Evolutionary conservation across 2,888 invertebrate species (phyloP).

Genomic region (Agrochola macilenta): DNA sequence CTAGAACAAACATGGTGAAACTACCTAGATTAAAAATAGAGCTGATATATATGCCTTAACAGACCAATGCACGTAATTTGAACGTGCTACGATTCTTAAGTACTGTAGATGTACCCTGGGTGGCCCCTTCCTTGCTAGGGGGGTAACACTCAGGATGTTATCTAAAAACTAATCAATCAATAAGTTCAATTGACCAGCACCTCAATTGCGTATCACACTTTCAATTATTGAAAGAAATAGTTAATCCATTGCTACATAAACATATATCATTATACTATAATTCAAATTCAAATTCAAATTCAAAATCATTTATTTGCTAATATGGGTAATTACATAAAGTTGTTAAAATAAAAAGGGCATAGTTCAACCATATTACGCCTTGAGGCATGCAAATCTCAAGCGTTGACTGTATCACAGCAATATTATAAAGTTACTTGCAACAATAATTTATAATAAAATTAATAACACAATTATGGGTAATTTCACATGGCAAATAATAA

Average conservation of each 20-base stretch:
- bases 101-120: background rate
- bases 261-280: too few species aligned
- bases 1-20: constrained; percentile 22
- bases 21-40: constrained; percentile 35
- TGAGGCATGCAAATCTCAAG: too few species aligned
- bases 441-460: too few species aligned
- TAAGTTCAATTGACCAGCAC: background rate
- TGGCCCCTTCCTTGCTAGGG: background rate
- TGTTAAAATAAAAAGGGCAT: too few species aligned
- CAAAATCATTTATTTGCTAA: too few species aligned
- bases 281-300: too few species aligned
- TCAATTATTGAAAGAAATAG: background rate
- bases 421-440: too few species aligned
- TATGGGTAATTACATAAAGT: too few species aligned
- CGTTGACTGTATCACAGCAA: too few species aligned
- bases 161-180: background rate
- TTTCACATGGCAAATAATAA: too few species aligned
- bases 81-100: background rate
- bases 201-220: background rate
- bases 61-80: background rate
- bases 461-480: too few species aligned
- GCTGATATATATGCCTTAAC: background rate
- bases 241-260: background rate
- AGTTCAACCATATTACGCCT: too few species aligned
- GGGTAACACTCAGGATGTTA: background rate